Base-by-base conservation (phyloP, 64 coral and sea anemone genomes). In the Montipora efflorescens region DNA sequence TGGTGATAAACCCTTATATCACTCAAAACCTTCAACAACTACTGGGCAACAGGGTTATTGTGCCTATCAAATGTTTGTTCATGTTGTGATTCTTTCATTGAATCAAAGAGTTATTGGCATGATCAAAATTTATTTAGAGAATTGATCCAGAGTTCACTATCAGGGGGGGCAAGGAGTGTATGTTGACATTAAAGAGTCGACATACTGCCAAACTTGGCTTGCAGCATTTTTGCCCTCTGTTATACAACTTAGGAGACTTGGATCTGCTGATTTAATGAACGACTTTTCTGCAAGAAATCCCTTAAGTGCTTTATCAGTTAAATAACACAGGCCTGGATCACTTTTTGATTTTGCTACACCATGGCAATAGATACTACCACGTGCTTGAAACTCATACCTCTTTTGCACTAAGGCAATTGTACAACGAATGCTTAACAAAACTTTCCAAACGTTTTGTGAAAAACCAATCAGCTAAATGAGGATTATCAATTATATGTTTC, bases 1-100 rank as follows among this genome's bases (percentile, higher is more conserved):
- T 16, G 82, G 68, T 48, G 91, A 87, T 47, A 93, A 93, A 87
- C 91, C 91, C 20, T 59, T 87, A 7, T 93, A 87, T 78, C 82
- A 87, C 86, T 5, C 80, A 67, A 75, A 77, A 0, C 82, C 91
- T 48, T 76, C 81, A 67, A 87, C 45, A 45, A 77, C 36, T 87
- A 59, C 68, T 78, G 91, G 50, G 15, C 68, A 92, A 87, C 91
- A 93, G 48, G 91, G 91, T 59, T 78, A 87, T 46, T 61, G 59
- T 44, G 62, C 81, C 44, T 87, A 93, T 18, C 25, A 49, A 87
- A 93, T 93, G 83, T 87, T 93, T 93, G 36, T 87, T 75, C 84
- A 67, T 1, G 81, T 93, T 23, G 75, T 87, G 20, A 87, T 87
- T 78, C 73, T 77, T 50, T 11, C 1, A 14, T 81, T 87, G n/a